Base-by-base conservation (phyloP, 2,113 vertebrate species). In the Bujurquina vittata region DNA sequence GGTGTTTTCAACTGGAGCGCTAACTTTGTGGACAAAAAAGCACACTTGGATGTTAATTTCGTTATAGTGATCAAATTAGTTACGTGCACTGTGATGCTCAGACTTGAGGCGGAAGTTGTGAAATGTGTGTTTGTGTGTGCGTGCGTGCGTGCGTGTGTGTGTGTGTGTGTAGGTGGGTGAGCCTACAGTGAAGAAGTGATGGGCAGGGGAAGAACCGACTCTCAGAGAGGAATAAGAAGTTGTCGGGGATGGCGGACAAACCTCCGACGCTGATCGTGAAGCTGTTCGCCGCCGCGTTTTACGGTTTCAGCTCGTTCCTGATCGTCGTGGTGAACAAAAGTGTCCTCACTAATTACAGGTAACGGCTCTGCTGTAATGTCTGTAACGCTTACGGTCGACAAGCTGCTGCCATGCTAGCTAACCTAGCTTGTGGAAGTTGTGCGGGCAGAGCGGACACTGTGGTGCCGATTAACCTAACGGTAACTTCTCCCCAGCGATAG, bases 251-350 rank as follows among this genome's bases (percentile, higher is more conserved):
- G 96, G 96, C 95, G 95, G 95, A 96, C 77, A 95, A 96, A 95
- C 95, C 96, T 87, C 92, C 95, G 88, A 95, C 96, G n/a, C 81
- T 97, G 77, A 95, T 96, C 55, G 58, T 96, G 72, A 96, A 96
- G 93, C 96, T 98, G 86, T 94, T 96, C 63, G 97, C 97, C 17
- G 97, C 97, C 11, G 97, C 75, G 1, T 97, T 97, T 79, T 98
- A 98, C 91, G 97, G 97, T 14, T 17, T 97, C 54, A 97, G 97
- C 91, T 98, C 97, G 74, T 98, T 98, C 84, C 74, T 98, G 31
- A 97, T 98, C 94, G 96, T 98, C 65, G 96, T 98, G 75, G 95
- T 98, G 79, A 98, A 98, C 92, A 98, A 98, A 89, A 97, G 96
- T 81, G 96, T 98, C 79, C 96, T 98, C 76, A 98, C 96, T 29